A percentile compares a stretch with the other conserved stretches of the same genome.
Conservation (phyloP, 2,888 invertebrate genomes). For the Syritta pipiens region DNA sequence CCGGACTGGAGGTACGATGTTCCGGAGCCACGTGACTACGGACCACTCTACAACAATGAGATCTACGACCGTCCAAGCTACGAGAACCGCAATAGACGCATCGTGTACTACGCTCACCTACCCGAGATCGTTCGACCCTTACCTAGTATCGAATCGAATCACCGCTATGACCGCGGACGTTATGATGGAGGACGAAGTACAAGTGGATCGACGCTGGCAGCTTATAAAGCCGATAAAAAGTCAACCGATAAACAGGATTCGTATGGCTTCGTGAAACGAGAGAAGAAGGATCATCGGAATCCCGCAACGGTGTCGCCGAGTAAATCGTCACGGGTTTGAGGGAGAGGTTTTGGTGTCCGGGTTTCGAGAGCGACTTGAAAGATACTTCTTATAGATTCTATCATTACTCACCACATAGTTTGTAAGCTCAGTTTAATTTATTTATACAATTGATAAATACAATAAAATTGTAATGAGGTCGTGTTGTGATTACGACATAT, state of each 20-base stretch:
- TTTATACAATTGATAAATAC: slow-evolving; percentile 11
- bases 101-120: slow-evolving; percentile 86
- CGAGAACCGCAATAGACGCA: slow-evolving; percentile 77
- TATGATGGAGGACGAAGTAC: slow-evolving; percentile 65
- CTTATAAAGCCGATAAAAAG: slow-evolving; percentile 48
- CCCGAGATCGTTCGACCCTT: slow-evolving; percentile 85
- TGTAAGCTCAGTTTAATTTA: slow-evolving; percentile 14
- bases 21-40: slow-evolving; percentile 76
- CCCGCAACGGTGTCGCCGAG: slow-evolving; percentile 41
- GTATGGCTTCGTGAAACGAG: slow-evolving; percentile 73
- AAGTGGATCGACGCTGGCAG: slow-evolving; percentile 34
- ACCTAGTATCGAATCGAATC: slow-evolving; percentile 79
- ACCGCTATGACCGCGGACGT: slow-evolving; percentile 72
- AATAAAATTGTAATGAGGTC: no score
- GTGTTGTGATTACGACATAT: no score
- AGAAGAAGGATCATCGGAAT: slow-evolving; percentile 73
- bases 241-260: slow-evolving; percentile 62
- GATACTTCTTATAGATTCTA: not conserved
- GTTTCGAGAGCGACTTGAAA: not conserved
- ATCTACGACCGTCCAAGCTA: slow-evolving; percentile 75
- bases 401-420: not conserved
- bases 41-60: slow-evolving; percentile 74
- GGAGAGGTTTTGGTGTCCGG: not conserved
- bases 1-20: slow-evolving; percentile 78
- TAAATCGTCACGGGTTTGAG: slow-evolving; percentile 43